Percentiles rank a stretch among this genome's conserved stretches.
Conservation (phyloP, 2,888 invertebrate genomes). For the Geophilus truncorum region DNA sequence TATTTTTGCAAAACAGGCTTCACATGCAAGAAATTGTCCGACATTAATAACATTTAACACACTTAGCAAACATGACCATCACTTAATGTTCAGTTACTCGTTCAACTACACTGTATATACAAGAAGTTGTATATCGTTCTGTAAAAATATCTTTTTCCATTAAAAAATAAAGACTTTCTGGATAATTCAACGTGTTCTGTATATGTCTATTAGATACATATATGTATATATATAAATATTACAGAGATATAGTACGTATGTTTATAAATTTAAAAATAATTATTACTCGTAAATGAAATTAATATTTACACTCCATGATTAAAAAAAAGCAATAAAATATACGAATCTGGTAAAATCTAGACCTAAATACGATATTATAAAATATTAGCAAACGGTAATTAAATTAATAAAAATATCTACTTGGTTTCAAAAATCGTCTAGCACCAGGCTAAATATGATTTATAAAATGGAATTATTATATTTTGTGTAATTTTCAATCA, state of each 20-base stretch:
- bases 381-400: not conserved
- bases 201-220: not conserved
- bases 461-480: not conserved
- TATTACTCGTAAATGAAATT: not conserved
- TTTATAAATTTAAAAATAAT: not conserved
- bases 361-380: too few species aligned
- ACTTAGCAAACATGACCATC: not conserved
- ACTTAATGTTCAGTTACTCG: not conserved
- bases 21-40: too few species aligned
- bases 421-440: not conserved
- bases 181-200: not conserved
- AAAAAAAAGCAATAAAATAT: not conserved
- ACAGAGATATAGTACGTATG: not conserved
- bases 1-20: too few species aligned
- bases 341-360: too few species aligned
- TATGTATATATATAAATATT: not conserved
- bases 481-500: constrained; percentile 39
- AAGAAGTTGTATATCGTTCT: not conserved
- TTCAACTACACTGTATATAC: not conserved
- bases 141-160: not conserved
- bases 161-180: not conserved
- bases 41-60: not conserved
- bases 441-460: not conserved
- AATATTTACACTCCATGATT: not conserved
- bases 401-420: not conserved